These are phyloP conservation scores for silkworm (Bombyx mori) DNA, from an alignment of 1,140 invertebrate genomes.

Conservation along the genomic window DNA sequence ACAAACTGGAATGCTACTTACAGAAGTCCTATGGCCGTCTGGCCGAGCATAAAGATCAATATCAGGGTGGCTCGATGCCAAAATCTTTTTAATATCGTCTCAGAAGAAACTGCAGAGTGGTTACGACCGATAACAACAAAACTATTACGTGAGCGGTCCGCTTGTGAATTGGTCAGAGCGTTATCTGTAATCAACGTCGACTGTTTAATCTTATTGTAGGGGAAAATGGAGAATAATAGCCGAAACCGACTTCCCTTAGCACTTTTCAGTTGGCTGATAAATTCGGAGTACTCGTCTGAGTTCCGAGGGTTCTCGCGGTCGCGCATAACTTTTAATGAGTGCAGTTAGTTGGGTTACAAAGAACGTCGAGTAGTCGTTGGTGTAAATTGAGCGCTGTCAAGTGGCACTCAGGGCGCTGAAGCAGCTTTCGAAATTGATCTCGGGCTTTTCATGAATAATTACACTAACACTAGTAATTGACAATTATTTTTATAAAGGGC, in stretches of 20 bases:
- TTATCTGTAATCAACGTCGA: conserved; percentile 36
- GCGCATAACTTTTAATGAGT: conserved; percentile 55
- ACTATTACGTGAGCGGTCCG: conserved; percentile 57
- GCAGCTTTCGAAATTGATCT: not conserved
- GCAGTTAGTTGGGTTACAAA: conserved; percentile 38
- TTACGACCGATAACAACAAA: conserved; percentile 63
- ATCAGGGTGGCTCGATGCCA: conserved; percentile 63
- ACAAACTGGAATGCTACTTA: conserved; percentile 59
- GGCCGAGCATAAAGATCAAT: conserved; percentile 67
- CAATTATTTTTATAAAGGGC: no score
- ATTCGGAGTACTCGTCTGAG: conserved; percentile 30
- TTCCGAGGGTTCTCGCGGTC: conserved; percentile 36
- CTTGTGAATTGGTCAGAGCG: conserved; percentile 46
- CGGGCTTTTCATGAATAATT: no score
- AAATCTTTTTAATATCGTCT: conserved; percentile 69
- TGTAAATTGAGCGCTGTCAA: conserved; percentile 27
- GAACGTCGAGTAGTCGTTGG: conserved; percentile 26
- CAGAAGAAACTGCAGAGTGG: conserved; percentile 58
- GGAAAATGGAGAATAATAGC: conserved; percentile 56
- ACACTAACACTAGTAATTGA: no score
- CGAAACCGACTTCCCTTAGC: conserved; percentile 37
- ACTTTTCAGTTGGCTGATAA: conserved; percentile 50
- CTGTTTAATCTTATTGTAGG: conserved; percentile 58
- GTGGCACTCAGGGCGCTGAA: conserved; percentile 6
- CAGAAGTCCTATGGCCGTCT: conserved; percentile 58